These are phyloP conservation scores for Phasia obesa DNA, from an alignment of 2,888 invertebrate species.

Conservation along the genomic window DNA sequence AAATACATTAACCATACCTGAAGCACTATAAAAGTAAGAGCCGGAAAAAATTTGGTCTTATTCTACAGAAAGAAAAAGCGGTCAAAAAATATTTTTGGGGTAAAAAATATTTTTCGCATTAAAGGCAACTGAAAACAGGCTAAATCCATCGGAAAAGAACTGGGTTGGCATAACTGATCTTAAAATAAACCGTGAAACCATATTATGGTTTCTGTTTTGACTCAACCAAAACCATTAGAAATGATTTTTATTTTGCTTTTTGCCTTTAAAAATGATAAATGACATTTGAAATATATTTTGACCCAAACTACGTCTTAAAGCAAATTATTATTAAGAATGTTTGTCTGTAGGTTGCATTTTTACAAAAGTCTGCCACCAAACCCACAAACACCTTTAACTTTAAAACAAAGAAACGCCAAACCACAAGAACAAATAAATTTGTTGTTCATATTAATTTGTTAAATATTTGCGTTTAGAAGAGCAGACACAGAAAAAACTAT, in stretches of 20 bases:
- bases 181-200: no score
- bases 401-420: conserved; percentile 10
- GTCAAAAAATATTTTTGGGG: no score
- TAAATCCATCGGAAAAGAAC: no score
- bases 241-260: conserved; percentile 1
- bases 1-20: no score
- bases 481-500: conserved; percentile 9
- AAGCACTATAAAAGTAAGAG: no score
- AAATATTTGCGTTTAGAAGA: conserved; percentile 46
- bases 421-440: neutral
- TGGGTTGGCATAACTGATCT: no score
- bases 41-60: no score
- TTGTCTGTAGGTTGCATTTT: neutral
- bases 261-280: conserved; percentile 46
- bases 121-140: no score
- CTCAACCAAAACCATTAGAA: conserved; percentile 1
- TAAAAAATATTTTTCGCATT: no score
- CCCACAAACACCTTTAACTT: conserved; percentile 19
- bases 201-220: no score
- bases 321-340: conserved; percentile 37
- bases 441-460: conserved; percentile 38
- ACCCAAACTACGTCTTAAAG: conserved; percentile 39
- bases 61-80: no score
- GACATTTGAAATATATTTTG: conserved; percentile 45
- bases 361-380: conserved; percentile 8